phyloP scores from a whole-genome alignment of 2,797 vertebrate species.

The Threskiornis aethiopicus region DNA sequence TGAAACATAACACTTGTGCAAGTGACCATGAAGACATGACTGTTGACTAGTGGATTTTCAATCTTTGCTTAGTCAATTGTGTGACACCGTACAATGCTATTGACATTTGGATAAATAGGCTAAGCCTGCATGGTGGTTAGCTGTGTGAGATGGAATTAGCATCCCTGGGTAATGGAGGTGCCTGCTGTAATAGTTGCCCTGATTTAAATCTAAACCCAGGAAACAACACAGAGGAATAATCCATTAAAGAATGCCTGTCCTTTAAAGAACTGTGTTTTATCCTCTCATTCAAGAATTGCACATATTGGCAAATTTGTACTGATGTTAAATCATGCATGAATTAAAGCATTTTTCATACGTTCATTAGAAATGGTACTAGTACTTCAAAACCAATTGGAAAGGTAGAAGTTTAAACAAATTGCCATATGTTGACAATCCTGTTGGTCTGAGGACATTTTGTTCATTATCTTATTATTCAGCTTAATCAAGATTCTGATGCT shows the following conservation, averaged over 20 bases:
- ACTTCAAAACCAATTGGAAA: not conserved
- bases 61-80: conserved; percentile 24
- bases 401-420: not conserved
- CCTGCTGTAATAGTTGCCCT: conserved; percentile 4
- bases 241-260: not conserved
- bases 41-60: conserved; percentile 11
- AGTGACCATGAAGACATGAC: not conserved
- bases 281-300: not conserved
- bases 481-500: not conserved
- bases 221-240: conserved; percentile 23
- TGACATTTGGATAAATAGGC: not conserved
- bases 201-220: conserved; percentile 26
- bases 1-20: not conserved
- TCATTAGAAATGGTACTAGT: not conserved
- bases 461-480: not conserved
- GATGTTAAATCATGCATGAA: not conserved
- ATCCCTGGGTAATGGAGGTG: not conserved
- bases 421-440: fast-evolving
- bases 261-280: not conserved
- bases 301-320: not conserved
- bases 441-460: not conserved
- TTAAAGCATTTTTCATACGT: not conserved
- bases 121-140: not conserved
- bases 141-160: conserved; percentile 7
- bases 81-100: not conserved